phyloP scores from a whole-genome alignment of 2,113 vertebrate species.

The Nannospalax galili region DNA sequence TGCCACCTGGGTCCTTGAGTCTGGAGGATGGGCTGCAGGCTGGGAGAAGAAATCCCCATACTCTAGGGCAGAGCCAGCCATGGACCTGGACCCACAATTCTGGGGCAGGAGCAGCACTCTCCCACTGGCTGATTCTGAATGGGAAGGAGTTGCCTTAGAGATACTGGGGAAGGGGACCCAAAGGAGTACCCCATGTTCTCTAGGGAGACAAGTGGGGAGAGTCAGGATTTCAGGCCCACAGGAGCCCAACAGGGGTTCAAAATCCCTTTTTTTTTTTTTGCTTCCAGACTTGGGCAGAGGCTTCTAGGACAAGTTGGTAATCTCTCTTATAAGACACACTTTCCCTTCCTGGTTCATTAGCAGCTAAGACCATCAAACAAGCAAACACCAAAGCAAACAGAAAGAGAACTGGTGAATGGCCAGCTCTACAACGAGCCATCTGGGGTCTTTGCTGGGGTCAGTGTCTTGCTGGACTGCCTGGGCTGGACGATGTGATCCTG shows the following conservation, averaged over 20 bases:
- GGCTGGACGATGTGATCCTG: neutral
- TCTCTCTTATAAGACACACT: neutral
- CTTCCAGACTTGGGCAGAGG: neutral
- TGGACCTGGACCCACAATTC: neutral
- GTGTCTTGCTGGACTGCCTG: neutral
- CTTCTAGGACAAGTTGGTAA: neutral
- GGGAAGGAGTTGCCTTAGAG: neutral
- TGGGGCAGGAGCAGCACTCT: too few species aligned
- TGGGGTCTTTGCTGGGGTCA: neutral
- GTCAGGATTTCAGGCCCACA: neutral
- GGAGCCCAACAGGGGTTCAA: neutral
- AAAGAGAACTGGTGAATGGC: neutral
- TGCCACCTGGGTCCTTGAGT: neutral
- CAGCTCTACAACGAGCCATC: neutral
- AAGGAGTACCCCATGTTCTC: neutral
- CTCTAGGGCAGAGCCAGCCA: neutral
- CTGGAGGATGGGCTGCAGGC: too few species aligned
- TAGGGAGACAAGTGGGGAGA: neutral
- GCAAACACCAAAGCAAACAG: neutral
- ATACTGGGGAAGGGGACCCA: neutral
- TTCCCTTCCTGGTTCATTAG: neutral
- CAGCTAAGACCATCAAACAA: neutral
- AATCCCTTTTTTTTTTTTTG: neutral
- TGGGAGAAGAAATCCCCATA: neutral
- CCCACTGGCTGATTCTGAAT: neutral